Base-by-base conservation (phyloP, 2,113 vertebrate genomes). In the Hippocampus zosterae region DNA sequence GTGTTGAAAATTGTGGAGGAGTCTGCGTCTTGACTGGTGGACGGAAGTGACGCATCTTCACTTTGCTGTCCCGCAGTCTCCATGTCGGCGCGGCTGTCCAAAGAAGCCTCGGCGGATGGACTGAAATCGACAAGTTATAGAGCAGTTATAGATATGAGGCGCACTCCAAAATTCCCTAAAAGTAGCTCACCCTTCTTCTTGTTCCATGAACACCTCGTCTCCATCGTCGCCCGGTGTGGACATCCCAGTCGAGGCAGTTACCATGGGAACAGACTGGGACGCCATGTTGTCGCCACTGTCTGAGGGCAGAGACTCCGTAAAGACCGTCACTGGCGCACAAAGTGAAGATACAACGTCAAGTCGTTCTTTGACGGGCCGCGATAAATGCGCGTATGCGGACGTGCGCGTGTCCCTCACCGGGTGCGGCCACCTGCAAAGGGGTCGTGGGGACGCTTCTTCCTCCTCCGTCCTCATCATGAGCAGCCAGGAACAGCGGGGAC, bases 261-360 rank as follows among this genome's bases (percentile, higher is more conserved):
- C 96, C 96, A 98, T 99, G 1, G 97, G 97, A 77, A 99, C 97
- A 0, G 97, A 99, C 89, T 99, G 96, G 0, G 97, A 99, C 0
- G 96, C 95, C 3, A 94, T 94, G 68, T 98, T 94, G 72, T 98
- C 97, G 0, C 91, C 92, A 1, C 92, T 86, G 2, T 99, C 96
- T 1, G 95, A 93, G 0, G 94, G 87, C 12, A 93, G 85, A 0
- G 93, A 94, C 88, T 99, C 97, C 0, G 95, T 94, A 81, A 99
- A 99, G 29, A 99, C 95, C 0, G 93, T 97, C 77, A 99, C 97
- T 98, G 81, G 7, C 27, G 42, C 5, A 9, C 42, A 79, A 53
- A 69, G 7, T 59, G 10, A 64, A 64, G 62, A 21, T n/a, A 23
- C 40, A 77, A 23, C 53, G 53, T 48, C 4, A 53, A 23, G 37